phyloP scores from a whole-genome alignment of 2,797 vertebrate species.

The Muraenolepis orangiensis region DNA sequence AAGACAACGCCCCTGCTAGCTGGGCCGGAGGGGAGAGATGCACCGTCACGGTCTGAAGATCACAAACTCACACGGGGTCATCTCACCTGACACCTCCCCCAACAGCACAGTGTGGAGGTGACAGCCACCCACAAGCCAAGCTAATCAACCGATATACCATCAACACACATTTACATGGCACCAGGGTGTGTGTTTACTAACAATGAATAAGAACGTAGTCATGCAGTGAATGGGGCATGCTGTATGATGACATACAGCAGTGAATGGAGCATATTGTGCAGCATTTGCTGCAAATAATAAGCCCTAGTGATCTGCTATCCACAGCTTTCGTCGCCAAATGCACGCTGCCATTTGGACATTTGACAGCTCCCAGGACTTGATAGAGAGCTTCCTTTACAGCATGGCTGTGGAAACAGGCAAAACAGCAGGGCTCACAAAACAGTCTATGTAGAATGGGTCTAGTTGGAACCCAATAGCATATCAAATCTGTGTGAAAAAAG shows the following conservation, averaged over 20 bases:
- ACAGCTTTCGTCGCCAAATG: constrained; percentile 31
- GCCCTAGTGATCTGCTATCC: constrained; percentile 21
- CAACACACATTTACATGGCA: constrained; percentile 20
- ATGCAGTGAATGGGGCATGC: constrained; percentile 15
- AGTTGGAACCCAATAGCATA: neutral
- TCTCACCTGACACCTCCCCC: neutral
- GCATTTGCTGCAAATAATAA: constrained; percentile 37
- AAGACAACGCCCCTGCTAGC: neutral
- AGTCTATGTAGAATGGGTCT: neutral
- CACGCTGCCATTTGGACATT: constrained; percentile 40
- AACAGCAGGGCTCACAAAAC: neutral
- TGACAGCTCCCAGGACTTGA: neutral
- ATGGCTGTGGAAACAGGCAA: neutral
- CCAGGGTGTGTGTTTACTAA: constrained; percentile 1
- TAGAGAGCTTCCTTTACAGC: neutral
- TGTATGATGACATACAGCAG: constrained; percentile 13
- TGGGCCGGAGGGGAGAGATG: neutral
- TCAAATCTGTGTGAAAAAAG: neutral
- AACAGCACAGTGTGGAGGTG: neutral
- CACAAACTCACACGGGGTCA: neutral
- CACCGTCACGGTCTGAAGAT: neutral
- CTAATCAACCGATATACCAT: constrained; percentile 20
- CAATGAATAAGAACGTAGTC: neutral
- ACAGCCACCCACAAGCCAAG: constrained; percentile 14
- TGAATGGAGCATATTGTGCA: constrained; percentile 5